A percentile compares a stretch with the other conserved stretches of the same genome.
phyloP scores from a whole-genome alignment of 2,113 vertebrate genomes.

The Micronycteris hirsuta region DNA sequence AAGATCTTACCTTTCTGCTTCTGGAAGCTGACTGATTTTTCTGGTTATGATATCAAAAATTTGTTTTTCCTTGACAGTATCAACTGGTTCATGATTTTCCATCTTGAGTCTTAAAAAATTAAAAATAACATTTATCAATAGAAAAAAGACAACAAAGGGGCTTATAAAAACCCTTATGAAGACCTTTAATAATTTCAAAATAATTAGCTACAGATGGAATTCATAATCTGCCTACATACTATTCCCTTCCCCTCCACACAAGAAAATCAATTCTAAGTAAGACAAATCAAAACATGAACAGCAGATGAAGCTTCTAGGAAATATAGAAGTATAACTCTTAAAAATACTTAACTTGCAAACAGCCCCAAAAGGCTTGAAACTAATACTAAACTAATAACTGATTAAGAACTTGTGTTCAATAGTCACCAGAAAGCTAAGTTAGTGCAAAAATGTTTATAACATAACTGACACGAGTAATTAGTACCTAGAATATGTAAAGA shows the following conservation, averaged over 20 bases:
- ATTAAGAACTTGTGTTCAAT: background rate
- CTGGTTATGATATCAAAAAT: constrained; percentile 52
- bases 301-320: background rate
- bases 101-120: constrained; percentile 68
- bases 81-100: constrained; percentile 63
- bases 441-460: background rate
- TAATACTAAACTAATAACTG: background rate
- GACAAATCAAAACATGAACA: constrained; percentile 9
- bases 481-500: background rate
- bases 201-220: background rate
- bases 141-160: constrained; percentile 1
- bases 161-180: background rate
- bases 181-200: background rate
- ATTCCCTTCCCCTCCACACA: no score
- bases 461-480: background rate
- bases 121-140: background rate
- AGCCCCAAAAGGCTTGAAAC: background rate
- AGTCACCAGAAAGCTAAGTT: background rate
- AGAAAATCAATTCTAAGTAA: background rate
- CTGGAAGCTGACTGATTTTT: constrained; percentile 75
- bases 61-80: background rate
- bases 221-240: background rate
- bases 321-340: background rate
- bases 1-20: constrained; percentile 79
- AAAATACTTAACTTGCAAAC: background rate